These are phyloP conservation scores for Nomia melanderi DNA, from an alignment of 1,140 invertebrate species.

Conservation along the genomic window DNA sequence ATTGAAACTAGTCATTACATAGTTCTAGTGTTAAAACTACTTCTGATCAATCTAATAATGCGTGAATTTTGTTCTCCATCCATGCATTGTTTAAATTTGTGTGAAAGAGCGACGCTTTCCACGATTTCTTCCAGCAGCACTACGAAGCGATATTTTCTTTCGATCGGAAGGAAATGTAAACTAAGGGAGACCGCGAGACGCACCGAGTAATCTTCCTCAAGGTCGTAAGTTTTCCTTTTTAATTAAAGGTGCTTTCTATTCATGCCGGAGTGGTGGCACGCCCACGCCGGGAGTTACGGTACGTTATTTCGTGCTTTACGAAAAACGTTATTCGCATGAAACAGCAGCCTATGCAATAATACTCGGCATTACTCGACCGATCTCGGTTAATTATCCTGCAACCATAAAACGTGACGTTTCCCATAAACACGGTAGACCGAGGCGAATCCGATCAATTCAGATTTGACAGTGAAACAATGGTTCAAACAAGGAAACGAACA, in stretches of 20 bases:
- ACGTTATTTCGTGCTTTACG: slow-evolving; percentile 64
- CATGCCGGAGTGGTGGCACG: slow-evolving; percentile 58
- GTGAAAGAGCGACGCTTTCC: no score
- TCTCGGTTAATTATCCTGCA: slow-evolving; percentile 46
- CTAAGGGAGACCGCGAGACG: neutral
- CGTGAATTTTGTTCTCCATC: no score
- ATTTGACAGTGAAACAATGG: no score
- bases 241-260: slow-evolving; percentile 72
- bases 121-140: no score
- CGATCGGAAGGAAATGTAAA: neutral
- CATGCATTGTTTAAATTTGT: no score
- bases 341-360: slow-evolving; percentile 14
- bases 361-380: slow-evolving; percentile 35
- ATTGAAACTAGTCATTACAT: no score
- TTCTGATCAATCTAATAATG: no score
- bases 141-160: neutral
- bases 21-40: no score
- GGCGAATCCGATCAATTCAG: no score
- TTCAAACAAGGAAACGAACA: no score
- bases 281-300: slow-evolving; percentile 65
- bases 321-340: slow-evolving; percentile 59
- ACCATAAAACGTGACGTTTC: no score
- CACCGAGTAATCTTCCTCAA: slow-evolving; percentile 58
- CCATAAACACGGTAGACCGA: no score
- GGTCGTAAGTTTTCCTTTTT: slow-evolving; percentile 67